These are phyloP conservation scores for Recurvirostra avosetta DNA, from an alignment of 2,113 vertebrate species.

Conservation along the genomic window DNA sequence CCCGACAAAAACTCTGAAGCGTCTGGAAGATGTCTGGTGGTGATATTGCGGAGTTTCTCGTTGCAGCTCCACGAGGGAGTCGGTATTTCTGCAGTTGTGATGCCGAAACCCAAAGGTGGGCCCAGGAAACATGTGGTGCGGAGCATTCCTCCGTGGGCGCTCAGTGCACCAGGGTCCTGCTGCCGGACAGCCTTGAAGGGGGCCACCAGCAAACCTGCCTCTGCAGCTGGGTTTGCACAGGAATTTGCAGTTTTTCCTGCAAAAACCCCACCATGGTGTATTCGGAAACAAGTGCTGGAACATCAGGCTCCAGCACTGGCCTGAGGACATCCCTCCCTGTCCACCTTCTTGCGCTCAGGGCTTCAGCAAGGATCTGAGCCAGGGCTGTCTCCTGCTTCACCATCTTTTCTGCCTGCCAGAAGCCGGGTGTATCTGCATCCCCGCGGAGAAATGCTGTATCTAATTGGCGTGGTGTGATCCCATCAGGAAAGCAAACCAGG, in stretches of 20 bases:
- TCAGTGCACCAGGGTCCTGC: background rate
- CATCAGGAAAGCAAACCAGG: too few relatives aligned
- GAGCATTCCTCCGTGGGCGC: fast-evolving
- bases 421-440: fast-evolving
- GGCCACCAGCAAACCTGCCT: too few relatives aligned
- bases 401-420: fast-evolving
- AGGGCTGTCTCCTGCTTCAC: background rate
- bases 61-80: background rate
- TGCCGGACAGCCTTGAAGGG: background rate
- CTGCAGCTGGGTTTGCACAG: background rate
- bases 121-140: background rate
- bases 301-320: too few relatives aligned
- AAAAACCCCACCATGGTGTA: background rate
- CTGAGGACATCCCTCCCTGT: background rate
- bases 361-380: background rate
- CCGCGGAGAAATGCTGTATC: fast-evolving
- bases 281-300: background rate
- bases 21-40: background rate
- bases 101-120: background rate
- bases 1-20: background rate
- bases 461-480: fast-evolving
- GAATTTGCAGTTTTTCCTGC: background rate
- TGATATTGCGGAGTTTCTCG: background rate
- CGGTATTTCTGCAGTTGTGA: background rate
- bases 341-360: too few relatives aligned